Conservation (phyloP, 2,113 vertebrate species). For the Passer montanus region DNA sequence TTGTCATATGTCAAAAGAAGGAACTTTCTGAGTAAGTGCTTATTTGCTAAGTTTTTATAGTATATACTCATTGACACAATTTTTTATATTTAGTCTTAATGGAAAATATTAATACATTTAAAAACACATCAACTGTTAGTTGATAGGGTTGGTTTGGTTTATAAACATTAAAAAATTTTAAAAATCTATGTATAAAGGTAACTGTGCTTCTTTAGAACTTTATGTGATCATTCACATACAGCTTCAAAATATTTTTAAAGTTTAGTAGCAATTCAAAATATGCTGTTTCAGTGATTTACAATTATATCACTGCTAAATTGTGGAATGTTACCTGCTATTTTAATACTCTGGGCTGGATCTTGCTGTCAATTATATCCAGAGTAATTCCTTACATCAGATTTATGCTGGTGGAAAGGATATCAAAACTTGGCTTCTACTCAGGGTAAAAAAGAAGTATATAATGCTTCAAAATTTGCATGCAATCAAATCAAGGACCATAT, state of each 20-base stretch:
- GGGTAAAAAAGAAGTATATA: slow-evolving; percentile 12
- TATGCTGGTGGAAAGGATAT: slow-evolving; percentile 43
- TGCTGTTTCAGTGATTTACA: background rate
- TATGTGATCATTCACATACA: slow-evolving; percentile 40
- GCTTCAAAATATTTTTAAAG: slow-evolving; percentile 50
- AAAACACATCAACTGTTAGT: slow-evolving; percentile 57
- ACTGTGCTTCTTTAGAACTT: slow-evolving; percentile 75
- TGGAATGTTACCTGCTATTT: background rate
- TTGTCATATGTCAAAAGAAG: background rate
- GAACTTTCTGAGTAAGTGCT: background rate
- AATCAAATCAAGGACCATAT: slow-evolving; percentile 11
- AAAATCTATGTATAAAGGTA: slow-evolving; percentile 72
- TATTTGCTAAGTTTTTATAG: background rate
- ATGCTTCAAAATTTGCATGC: background rate
- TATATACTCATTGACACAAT: background rate
- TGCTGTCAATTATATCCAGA: slow-evolving; percentile 1
- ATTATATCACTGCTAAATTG: background rate
- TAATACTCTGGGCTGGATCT: background rate
- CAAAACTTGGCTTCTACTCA: background rate
- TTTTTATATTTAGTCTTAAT: background rate
- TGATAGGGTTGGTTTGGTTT: slow-evolving; percentile 54
- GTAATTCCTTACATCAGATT: background rate
- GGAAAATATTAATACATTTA: slow-evolving; percentile 70
- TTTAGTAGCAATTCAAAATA: slow-evolving; percentile 37
- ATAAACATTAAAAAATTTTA: slow-evolving; percentile 73